Evolutionary conservation across 2,113 vertebrate genomes (phyloP).

Genomic region (Pomatostomus ruficeps): DNA sequence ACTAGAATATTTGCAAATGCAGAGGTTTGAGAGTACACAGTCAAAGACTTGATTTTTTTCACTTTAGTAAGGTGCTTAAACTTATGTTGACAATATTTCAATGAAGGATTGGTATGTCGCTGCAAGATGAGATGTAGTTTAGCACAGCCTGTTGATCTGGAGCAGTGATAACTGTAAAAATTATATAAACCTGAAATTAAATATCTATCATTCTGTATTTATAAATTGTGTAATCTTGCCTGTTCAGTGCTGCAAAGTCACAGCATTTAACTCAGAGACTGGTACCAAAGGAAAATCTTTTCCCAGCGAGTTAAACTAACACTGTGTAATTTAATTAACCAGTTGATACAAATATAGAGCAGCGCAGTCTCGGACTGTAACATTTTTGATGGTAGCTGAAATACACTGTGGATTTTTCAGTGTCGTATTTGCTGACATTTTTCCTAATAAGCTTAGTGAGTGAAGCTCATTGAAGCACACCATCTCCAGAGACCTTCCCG

Average conservation of each 20-base stretch:
- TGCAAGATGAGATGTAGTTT: not conserved
- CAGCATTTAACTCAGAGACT: not conserved
- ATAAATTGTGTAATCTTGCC: not conserved
- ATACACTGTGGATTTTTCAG: conserved; percentile 24
- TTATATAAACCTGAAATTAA: not conserved
- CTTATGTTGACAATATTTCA: not conserved
- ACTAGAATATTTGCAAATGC: not conserved
- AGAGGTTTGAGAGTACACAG: not conserved
- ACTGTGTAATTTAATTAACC: conserved; percentile 42
- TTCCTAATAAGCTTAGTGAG: conserved; percentile 33
- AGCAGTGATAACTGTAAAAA: not conserved
- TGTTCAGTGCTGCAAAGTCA: not conserved
- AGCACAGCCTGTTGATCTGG: not conserved
- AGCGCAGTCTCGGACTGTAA: not conserved
- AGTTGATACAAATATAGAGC: not conserved
- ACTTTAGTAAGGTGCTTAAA: not conserved
- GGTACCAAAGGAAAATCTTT: not conserved
- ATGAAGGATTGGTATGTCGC: not conserved
- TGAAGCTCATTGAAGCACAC: not conserved
- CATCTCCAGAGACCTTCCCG: not conserved
- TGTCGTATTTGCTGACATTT: not conserved
- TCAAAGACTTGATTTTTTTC: not conserved
- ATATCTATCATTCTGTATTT: not conserved
- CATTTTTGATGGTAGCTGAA: not conserved
- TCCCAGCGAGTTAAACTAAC: not conserved